These are phyloP conservation scores for Andrena fulva DNA, from an alignment of 2,888 invertebrate genomes.

Conservation along the genomic window DNA sequence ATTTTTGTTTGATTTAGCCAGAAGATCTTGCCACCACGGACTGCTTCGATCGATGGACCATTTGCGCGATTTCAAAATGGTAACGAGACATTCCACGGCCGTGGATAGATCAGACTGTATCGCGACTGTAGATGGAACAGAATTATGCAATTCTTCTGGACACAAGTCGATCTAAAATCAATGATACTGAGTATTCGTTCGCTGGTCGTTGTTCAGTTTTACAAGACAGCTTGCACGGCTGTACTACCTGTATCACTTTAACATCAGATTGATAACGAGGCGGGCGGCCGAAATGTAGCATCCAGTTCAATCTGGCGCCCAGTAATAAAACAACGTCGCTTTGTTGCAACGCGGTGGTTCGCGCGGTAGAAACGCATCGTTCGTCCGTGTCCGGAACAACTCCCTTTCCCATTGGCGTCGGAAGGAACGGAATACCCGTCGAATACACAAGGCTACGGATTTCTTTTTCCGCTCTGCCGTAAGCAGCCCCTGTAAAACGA, in stretches of 20 bases:
- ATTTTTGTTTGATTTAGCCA: conserved; percentile 90
- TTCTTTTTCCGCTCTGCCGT: conserved; percentile 91
- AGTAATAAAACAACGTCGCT: conserved; percentile 95
- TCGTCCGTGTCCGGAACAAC: conserved; percentile 90
- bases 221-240: not conserved
- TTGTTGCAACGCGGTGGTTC: conserved; percentile 93
- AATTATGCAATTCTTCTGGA: conserved; percentile 97
- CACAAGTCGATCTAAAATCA: conserved; percentile 91
- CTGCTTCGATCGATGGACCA: conserved; percentile 86
- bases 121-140: conserved; percentile 91
- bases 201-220: not conserved
- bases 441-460: conserved; percentile 89
- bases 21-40: conserved; percentile 92
- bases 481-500: conserved; percentile 89
- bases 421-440: conserved; percentile 94
- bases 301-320: conserved; percentile 98
- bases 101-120: conserved; percentile 94
- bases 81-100: conserved; percentile 88
- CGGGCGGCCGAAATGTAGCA: conserved; percentile 96
- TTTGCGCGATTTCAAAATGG: conserved; percentile 86
- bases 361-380: conserved; percentile 93
- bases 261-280: conserved; percentile 94
- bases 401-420: conserved; percentile 98
- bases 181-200: not conserved
- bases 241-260: conserved; percentile 93